Base-by-base conservation (phyloP, 2,888 invertebrate species). In the Andrena fulva region DNA sequence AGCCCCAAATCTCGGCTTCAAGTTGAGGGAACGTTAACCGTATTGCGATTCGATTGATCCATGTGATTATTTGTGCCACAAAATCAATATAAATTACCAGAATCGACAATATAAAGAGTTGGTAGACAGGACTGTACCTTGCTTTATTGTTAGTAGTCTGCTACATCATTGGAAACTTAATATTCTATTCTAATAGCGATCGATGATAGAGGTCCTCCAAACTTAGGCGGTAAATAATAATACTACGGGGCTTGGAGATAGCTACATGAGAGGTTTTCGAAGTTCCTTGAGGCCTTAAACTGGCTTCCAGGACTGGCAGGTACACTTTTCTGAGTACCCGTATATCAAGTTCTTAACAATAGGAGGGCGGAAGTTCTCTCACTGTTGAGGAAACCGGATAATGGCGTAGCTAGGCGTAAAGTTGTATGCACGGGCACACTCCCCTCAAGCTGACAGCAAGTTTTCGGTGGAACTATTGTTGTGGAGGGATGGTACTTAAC, bases 1-100 rank as follows among this genome's bases (percentile, higher is more conserved):
- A 24, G n/a, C 35, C 29, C 48, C 31, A 76, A 82, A 82, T 82
- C 82, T 50, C 24, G n/a, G n/a, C 5, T 31, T 27, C 59, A 10
- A 71, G 82, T 67, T 70, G 70, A 71, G 48, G 48, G 62, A 35
- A 56, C 67, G 82, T 81, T 82, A 81, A 82, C 67, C 68, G 74
- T 35, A 54, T n/a, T 60, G 31, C 68, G 64, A 62, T 24, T 68
- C 68, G 68, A 24, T 66, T 69, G 54, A 81, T 66, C 27, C 54
- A 6, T 7, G 33, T 16, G 68, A 42, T 59, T 52, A 63, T 50
- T 80, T 62, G 16, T 3, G 29, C 42, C 29, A 20, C 10, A 56
- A n/a, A 16, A 7, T 27, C 48, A 64, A 77, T 77, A 76, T 35
- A 50, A 20, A 20, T 59, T 56, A 8, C 10, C 20, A 20, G 24